phyloP scores from a whole-genome alignment of 1,140 invertebrate species.

The Odontomachus brunneus region DNA sequence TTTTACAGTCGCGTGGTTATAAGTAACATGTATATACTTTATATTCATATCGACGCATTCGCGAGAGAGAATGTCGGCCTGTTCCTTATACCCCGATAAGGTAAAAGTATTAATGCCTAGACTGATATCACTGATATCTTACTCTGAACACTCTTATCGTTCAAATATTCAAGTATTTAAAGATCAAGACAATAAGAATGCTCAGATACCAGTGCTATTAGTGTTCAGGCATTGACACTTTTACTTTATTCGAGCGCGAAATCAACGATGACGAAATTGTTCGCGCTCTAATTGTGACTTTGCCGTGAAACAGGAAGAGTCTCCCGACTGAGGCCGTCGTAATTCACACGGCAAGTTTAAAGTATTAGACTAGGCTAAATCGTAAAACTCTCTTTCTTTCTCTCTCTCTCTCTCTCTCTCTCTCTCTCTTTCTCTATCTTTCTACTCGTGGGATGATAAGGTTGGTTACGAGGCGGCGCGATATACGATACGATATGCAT shows the following conservation, averaged over 20 bases:
- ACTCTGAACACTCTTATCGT: too few relatives aligned
- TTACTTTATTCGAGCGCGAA: not conserved
- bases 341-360: not conserved
- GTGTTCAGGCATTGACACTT: too few relatives aligned
- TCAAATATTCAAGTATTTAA: too few relatives aligned
- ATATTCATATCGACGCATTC: not conserved
- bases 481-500: conserved; percentile 52
- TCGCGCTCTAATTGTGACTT: not conserved
- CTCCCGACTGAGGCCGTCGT: not conserved
- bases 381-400: conserved; percentile 5
- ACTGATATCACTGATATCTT: too few relatives aligned
- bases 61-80: not conserved
- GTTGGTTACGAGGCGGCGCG: conserved; percentile 14
- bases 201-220: too few relatives aligned
- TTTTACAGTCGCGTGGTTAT: not conserved
- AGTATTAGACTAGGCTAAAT: not conserved
- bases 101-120: too few relatives aligned
- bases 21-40: too few relatives aligned
- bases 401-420: not conserved
- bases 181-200: too few relatives aligned
- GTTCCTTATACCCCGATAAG: too few relatives aligned
- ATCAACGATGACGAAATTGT: not conserved
- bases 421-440: not conserved
- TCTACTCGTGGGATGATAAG: conserved; percentile 28
- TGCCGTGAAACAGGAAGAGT: not conserved